Percentiles rank a stretch among this genome's conserved stretches.
Conservation (phyloP, 1,140 invertebrate genomes). For the Tenebrio molitor region DNA sequence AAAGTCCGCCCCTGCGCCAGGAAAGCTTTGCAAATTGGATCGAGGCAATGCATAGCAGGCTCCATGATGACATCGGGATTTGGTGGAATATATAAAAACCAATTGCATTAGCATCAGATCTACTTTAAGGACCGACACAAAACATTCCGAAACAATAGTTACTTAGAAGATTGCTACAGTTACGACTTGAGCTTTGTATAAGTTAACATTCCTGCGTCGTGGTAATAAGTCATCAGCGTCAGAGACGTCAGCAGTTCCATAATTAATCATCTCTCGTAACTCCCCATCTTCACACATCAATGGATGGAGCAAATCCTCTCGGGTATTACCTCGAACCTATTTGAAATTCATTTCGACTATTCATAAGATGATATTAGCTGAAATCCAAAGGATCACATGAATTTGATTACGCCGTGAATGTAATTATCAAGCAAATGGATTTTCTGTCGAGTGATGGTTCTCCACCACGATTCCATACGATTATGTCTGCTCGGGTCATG, state of each 20-base stretch:
- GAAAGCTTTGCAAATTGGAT: slow-evolving; percentile 53
- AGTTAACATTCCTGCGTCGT: slow-evolving; percentile 49
- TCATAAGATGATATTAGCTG: slow-evolving; percentile 42
- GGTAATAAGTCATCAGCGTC: slow-evolving; percentile 57
- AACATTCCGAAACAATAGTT: slow-evolving; percentile 56
- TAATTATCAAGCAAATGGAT: slow-evolving; percentile 27
- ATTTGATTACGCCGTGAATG: slow-evolving; percentile 27
- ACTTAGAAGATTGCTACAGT: slow-evolving; percentile 55
- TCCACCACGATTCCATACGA: not conserved
- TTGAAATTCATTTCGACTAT: slow-evolving; percentile 46
- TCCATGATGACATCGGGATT: slow-evolving; percentile 57
- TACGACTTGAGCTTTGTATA: slow-evolving; percentile 42
- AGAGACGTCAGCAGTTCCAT: slow-evolving; percentile 52
- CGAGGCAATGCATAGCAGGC: slow-evolving; percentile 49
- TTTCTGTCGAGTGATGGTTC: slow-evolving; percentile 8
- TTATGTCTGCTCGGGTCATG: not conserved
- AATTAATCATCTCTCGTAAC: slow-evolving; percentile 57
- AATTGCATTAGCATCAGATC: slow-evolving; percentile 58
- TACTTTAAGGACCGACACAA: slow-evolving; percentile 51
- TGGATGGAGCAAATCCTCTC: slow-evolving; percentile 47
- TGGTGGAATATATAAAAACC: slow-evolving; percentile 57
- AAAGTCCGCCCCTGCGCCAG: slow-evolving; percentile 46
- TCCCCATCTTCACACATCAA: slow-evolving; percentile 50
- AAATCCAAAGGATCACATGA: slow-evolving; percentile 36
- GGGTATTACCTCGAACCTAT: slow-evolving; percentile 40